Percentiles rank a stretch among this genome's conserved stretches.
Conservation (phyloP, 92 coral and sea anemone genomes). For the Epizoanthus scotinus region DNA sequence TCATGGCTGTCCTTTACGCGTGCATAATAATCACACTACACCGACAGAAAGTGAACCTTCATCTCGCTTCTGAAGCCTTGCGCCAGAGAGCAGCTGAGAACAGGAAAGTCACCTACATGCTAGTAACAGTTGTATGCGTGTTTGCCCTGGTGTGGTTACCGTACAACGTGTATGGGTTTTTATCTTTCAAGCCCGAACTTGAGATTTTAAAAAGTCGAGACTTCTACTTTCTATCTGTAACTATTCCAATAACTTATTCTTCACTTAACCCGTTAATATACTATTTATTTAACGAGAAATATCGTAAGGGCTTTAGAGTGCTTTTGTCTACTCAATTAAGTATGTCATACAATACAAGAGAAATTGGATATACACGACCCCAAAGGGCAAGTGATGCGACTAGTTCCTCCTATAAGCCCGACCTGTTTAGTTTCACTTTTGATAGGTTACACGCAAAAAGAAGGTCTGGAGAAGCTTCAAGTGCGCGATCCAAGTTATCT, state of each 20-base stretch:
- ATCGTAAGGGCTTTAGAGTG: constrained; percentile 16
- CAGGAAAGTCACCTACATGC: constrained; percentile 29
- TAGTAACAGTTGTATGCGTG: neutral
- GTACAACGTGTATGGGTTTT: neutral
- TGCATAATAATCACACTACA: constrained; percentile 9
- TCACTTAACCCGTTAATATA: constrained; percentile 13
- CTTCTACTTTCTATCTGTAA: neutral
- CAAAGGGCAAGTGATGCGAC: neutral
- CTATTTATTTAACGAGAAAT: constrained; percentile 12
- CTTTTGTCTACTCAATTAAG: neutral
- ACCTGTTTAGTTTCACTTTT: neutral
- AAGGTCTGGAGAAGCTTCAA: neutral
- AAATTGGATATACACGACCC: neutral
- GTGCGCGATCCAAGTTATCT: neutral
- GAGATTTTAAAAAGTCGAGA: neutral
- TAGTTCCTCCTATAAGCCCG: neutral
- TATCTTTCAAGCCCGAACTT: neutral
- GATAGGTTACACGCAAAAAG: neutral
- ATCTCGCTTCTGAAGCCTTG: constrained; percentile 11
- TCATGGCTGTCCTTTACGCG: constrained; percentile 3
- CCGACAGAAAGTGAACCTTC: neutral
- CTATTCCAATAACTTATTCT: constrained; percentile 2
- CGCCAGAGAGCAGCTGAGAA: constrained; percentile 24
- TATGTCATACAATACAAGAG: neutral
- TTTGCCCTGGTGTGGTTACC: constrained; percentile 5